These are phyloP conservation scores for Drosophila eugracilis DNA, from an alignment of 1,140 invertebrate species.

Conservation along the genomic window DNA sequence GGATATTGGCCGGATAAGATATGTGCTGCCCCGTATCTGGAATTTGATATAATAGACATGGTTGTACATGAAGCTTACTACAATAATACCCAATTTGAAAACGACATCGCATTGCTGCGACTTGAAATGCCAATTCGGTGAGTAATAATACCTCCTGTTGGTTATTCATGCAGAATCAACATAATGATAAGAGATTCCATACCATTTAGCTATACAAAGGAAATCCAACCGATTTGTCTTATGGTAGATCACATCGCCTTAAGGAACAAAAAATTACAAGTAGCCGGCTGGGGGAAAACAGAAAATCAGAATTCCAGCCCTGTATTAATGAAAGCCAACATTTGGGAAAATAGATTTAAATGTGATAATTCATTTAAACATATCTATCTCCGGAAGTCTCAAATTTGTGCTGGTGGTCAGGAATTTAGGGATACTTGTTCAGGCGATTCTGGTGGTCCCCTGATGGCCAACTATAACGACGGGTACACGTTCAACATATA, in stretches of 20 bases:
- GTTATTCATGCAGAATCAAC: too few species aligned
- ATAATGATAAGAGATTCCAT: too few species aligned
- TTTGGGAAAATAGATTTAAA: background rate
- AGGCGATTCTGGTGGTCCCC: constrained; percentile 90
- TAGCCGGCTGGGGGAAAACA: constrained; percentile 93
- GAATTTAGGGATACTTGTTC: constrained; percentile 88
- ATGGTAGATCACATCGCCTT: constrained; percentile 84
- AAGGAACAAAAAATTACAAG: constrained; percentile 84
- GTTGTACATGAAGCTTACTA: constrained; percentile 89
- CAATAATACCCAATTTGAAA: constrained; percentile 85
- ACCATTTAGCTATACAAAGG: constrained; percentile 86
- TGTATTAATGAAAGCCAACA: constrained; percentile 30
- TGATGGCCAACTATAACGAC: constrained; percentile 84
- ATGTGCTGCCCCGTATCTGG: constrained; percentile 83
- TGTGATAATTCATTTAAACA: background rate
- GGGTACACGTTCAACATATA: constrained; percentile 50
- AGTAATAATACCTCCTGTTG: background rate
- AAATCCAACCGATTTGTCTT: constrained; percentile 92
- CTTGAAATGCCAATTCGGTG: constrained; percentile 86
- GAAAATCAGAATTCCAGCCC: constrained; percentile 86
- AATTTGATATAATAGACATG: constrained; percentile 87
- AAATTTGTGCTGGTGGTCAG: constrained; percentile 88
- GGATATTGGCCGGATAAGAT: constrained; percentile 42
- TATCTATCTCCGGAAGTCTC: constrained; percentile 60
- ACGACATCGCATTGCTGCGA: constrained; percentile 92